Conservation (phyloP, 2,113 vertebrate species). For the Crocuta crocuta region DNA sequence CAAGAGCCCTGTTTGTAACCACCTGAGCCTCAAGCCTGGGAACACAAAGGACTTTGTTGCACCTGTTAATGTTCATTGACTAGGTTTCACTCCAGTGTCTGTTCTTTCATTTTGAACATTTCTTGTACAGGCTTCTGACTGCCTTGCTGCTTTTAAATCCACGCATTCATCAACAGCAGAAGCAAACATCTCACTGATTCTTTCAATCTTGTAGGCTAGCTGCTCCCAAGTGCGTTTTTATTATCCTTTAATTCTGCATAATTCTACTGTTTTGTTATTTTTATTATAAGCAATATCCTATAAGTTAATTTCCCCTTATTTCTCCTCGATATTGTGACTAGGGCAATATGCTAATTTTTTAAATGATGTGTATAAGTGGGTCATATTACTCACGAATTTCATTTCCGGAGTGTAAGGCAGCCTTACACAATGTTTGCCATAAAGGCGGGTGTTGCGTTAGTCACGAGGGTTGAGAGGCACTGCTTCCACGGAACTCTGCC, state of each 20-base stretch:
- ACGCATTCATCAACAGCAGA: neutral
- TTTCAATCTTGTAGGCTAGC: accelerated
- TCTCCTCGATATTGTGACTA: neutral
- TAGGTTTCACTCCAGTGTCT: neutral
- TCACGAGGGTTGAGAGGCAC: neutral
- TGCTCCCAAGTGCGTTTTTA: neutral
- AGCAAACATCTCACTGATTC: neutral
- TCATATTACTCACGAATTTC: neutral
- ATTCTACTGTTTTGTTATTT: neutral
- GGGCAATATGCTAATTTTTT: neutral
- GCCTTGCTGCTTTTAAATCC: neutral
- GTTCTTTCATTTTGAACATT: neutral
- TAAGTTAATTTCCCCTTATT: neutral
- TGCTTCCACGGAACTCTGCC: neutral
- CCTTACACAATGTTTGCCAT: neutral
- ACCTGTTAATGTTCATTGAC: neutral
- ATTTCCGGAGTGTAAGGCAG: neutral
- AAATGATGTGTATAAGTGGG: neutral
- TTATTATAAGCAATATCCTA: neutral
- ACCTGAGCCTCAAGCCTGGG: neutral
- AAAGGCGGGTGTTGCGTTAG: neutral
- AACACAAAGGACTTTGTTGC: neutral
- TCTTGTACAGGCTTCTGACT: neutral
- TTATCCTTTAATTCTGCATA: neutral
- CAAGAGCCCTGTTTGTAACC: neutral